A percentile compares a stretch with the other conserved stretches of the same genome.
Conservation (phyloP, 2,113 vertebrate genomes). For the Grallaria varia region DNA sequence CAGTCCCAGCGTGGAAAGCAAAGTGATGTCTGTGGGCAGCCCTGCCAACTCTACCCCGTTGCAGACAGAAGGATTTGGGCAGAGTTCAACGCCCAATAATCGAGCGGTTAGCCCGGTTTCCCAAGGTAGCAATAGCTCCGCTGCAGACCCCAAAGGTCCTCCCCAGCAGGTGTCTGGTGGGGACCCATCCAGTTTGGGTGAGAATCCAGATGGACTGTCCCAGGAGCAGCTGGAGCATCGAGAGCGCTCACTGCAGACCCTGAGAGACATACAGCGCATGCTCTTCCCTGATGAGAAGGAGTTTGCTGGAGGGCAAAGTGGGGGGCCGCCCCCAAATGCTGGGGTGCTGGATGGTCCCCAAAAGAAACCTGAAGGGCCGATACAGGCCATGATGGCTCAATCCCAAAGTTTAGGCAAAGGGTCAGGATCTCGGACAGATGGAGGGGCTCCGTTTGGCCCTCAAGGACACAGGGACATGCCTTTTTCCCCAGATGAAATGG, state of each 20-base stretch:
- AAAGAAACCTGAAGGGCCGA: slow-evolving; percentile 89
- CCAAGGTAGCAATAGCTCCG: slow-evolving; percentile 83
- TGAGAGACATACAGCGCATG: slow-evolving; percentile 97
- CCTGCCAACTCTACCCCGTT: slow-evolving; percentile 82
- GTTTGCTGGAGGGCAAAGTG: slow-evolving; percentile 81
- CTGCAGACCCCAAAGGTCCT: slow-evolving; percentile 78
- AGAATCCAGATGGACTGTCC: slow-evolving; percentile 94
- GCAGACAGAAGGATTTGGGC: slow-evolving; percentile 80
- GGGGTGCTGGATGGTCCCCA: slow-evolving; percentile 83
- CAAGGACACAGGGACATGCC: slow-evolving; percentile 93
- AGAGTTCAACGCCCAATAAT: slow-evolving; percentile 80
- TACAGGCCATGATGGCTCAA: slow-evolving; percentile 97
- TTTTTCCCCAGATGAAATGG: slow-evolving; percentile 95
- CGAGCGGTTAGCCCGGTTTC: slow-evolving; percentile 79
- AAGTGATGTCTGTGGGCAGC: slow-evolving; percentile 84
- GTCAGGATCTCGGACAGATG: slow-evolving; percentile 88
- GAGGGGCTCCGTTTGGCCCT: slow-evolving; percentile 87
- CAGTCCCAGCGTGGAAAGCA: slow-evolving; percentile 86
- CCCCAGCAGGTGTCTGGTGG: slow-evolving; percentile 84
- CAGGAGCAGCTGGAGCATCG: slow-evolving; percentile 97
- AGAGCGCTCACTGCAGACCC: slow-evolving; percentile 93
- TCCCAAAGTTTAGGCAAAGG: slow-evolving; percentile 94
- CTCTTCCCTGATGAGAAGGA: slow-evolving; percentile 96
- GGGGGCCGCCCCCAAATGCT: slow-evolving; percentile 78
- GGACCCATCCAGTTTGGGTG: slow-evolving; percentile 86